Conservation (phyloP, 2,888 invertebrate genomes). For the Drosophila neotestacea region DNA sequence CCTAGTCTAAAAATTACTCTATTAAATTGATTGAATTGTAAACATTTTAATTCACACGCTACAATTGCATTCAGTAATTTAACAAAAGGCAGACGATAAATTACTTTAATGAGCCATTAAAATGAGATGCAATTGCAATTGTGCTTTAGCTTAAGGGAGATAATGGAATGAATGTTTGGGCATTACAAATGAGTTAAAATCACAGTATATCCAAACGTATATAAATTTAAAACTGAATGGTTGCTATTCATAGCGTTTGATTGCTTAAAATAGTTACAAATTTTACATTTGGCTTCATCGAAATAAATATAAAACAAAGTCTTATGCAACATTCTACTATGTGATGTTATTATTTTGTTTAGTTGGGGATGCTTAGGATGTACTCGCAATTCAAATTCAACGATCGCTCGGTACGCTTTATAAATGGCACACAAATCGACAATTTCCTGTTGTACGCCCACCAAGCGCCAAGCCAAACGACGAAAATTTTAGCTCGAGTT, state of each 20-base stretch:
- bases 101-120: constrained; percentile 35
- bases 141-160: constrained; percentile 2
- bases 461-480: constrained; percentile 53
- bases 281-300: constrained; percentile 5
- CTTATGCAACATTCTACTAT: constrained; percentile 45
- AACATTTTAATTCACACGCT: not conserved
- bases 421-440: constrained; percentile 81
- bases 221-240: not conserved
- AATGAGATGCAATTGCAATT: constrained; percentile 20
- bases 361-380: constrained; percentile 37
- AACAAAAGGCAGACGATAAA: constrained; percentile 10
- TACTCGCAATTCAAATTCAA: constrained; percentile 54
- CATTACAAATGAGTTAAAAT: constrained; percentile 13
- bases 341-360: constrained; percentile 20
- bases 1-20: not conserved
- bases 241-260: constrained; percentile 48
- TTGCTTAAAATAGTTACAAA: constrained; percentile 40
- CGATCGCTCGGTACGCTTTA: constrained; percentile 70
- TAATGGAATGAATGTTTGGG: constrained; percentile 18
- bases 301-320: constrained; percentile 10
- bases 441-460: constrained; percentile 80
- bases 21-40: constrained; percentile 1
- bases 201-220: not conserved
- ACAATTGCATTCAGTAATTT: not conserved
- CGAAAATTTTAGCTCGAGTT: constrained; percentile 31